These are phyloP conservation scores for Xylophagus ater DNA, from an alignment of 2,888 invertebrate species.

Conservation along the genomic window DNA sequence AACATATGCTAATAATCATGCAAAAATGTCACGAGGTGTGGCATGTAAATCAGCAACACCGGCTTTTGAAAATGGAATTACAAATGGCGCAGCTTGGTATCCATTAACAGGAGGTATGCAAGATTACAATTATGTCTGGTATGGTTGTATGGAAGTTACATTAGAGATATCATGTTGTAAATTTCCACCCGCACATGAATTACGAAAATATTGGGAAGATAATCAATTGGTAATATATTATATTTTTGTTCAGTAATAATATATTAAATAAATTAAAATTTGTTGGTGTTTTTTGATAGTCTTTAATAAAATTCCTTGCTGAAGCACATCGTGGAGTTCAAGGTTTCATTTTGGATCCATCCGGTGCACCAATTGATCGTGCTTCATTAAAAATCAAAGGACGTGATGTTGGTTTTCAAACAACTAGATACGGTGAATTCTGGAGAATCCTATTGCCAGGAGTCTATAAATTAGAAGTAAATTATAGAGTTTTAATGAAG, in stretches of 20 bases:
- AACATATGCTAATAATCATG: constrained; percentile 77
- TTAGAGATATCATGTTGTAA: constrained; percentile 91
- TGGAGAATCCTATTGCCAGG: constrained; percentile 88
- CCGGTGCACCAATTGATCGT: constrained; percentile 66
- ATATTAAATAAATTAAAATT: constrained; percentile 3
- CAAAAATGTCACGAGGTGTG: constrained; percentile 75
- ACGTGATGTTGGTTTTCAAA: constrained; percentile 74
- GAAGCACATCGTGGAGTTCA: constrained; percentile 83
- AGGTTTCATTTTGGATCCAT: constrained; percentile 71
- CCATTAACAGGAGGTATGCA: constrained; percentile 59
- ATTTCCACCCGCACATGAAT: constrained; percentile 69
- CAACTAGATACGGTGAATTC: constrained; percentile 86
- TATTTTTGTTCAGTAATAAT: too few species aligned
- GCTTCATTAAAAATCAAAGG: constrained; percentile 68
- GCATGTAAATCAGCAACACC: constrained; percentile 67
- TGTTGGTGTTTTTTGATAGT: constrained; percentile 41
- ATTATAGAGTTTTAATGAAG: constrained; percentile 20
- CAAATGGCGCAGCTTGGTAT: constrained; percentile 92
- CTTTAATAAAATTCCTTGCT: constrained; percentile 69
- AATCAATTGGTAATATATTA: constrained; percentile 75
- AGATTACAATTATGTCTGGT: constrained; percentile 88
- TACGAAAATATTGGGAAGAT: constrained; percentile 78
- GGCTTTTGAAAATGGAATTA: constrained; percentile 79
- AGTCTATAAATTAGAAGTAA: constrained; percentile 70
- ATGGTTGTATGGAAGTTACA: constrained; percentile 92